Base-by-base conservation (phyloP, 2,797 vertebrate genomes). In the Syndactyla subalaris region DNA sequence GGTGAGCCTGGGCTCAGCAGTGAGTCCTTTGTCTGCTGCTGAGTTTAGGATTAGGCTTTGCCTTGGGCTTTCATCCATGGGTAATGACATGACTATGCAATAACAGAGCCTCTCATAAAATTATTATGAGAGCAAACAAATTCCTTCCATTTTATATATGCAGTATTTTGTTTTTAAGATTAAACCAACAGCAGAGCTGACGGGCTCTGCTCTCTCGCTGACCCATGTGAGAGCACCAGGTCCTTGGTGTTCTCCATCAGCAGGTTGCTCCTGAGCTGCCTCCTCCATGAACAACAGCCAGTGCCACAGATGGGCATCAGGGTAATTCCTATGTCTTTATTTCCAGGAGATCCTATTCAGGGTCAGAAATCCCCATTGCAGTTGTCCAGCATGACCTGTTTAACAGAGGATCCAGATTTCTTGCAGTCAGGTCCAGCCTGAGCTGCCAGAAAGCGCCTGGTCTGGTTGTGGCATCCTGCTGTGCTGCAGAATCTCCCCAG, bases 1-100 rank as follows among this genome's bases (percentile, higher is more conserved):
- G 32, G 30, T 59, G 52, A 92, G 52, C n/a, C 43, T 0, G 4
- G 66, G 62, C 58, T 84, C 45, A 0, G 14, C 0, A 0, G 34
- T 0, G 0, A 86, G 84, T 39, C 52, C 81, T 82, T 51, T 0
- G 0, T 62, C 51, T 4, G 1, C 45, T 0, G 1, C 39, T 1
- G 16, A 36, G 38, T 46, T 85, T 36, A 34, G 88, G 48, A 67
- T 66, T 18, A 49, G 68, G 61, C 52, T 92, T 93, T 76, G 66
- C 27, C 49, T 81, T 61, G 78, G 80, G 77, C 51, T 92, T 90
- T 90, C 52, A 46, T 82, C 84, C 88, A 32, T 4, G 8, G 63
- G 76, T 89, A 89, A 48, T 36, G 83, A 92, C 57, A 73, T 32
- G 41, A 62, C 59, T 71, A 12, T 0, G 2, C 24, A 89, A 9